Conservation (phyloP, 2,797 vertebrate genomes). For the Heterohyrax brucei region DNA sequence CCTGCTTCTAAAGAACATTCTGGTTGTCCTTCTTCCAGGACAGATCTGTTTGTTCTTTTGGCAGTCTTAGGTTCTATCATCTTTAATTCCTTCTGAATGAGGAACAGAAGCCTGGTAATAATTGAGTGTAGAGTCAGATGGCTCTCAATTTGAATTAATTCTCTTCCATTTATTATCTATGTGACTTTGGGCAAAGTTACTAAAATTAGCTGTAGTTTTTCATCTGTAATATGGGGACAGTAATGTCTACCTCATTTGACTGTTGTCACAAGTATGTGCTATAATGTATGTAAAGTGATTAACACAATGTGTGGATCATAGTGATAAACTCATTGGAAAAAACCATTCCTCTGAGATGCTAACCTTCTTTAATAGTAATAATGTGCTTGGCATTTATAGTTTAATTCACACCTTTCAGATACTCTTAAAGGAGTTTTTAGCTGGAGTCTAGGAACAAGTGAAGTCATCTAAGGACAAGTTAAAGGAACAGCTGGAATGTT, state of each 20-base stretch:
- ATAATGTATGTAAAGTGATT: neutral
- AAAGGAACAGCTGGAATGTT: neutral
- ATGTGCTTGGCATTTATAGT: neutral
- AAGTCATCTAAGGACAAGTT: neutral
- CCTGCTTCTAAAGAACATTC: no score
- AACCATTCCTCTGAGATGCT: neutral
- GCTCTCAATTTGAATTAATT: neutral
- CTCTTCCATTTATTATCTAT: neutral
- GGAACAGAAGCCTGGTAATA: neutral
- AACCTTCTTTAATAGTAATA: neutral
- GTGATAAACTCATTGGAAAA: neutral
- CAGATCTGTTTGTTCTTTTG: no score
- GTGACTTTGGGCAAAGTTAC: neutral
- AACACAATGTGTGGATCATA: no score
- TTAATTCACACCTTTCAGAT: constrained; percentile 18
- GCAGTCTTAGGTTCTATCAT: neutral
- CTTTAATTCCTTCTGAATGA: constrained; percentile 13
- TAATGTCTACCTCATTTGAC: neutral
- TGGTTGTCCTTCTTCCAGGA: no score
- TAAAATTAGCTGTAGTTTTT: neutral
- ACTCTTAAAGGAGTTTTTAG: neutral
- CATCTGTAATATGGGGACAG: neutral
- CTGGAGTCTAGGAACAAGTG: neutral
- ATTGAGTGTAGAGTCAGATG: neutral
- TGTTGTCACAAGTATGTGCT: neutral